Evolutionary conservation across 2,113 vertebrate genomes (phyloP).

Genomic region (Ahaetulla prasina): DNA sequence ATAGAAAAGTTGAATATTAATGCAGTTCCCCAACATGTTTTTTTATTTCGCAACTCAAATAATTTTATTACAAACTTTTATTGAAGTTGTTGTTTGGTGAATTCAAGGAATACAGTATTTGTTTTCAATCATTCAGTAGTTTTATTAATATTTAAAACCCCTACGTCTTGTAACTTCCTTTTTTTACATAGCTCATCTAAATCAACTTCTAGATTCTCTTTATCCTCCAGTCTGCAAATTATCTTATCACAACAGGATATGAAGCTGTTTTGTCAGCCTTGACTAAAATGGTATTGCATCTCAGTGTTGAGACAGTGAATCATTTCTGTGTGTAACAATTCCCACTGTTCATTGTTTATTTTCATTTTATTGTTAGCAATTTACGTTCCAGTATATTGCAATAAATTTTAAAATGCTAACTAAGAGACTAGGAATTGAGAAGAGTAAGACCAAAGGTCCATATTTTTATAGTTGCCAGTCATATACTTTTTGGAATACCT

Average conservation of each 20-base stretch:
- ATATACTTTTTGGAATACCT: not conserved
- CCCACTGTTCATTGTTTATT: not conserved
- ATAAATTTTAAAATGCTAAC: not conserved
- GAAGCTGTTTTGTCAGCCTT: not conserved
- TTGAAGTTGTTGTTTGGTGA: not conserved
- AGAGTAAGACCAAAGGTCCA: not conserved
- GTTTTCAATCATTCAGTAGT: not conserved
- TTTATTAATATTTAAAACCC: not conserved
- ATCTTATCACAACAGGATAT: not conserved
- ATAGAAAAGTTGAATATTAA: not conserved
- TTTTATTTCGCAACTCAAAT: not conserved
- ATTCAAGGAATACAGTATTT: not conserved
- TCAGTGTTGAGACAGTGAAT: not conserved
- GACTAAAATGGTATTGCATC: not conserved
- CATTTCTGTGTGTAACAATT: not conserved
- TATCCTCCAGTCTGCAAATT: not conserved
- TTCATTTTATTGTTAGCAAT: conserved; percentile 17
- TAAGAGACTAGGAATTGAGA: not conserved
- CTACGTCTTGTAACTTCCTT: not conserved
- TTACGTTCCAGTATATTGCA: not conserved
- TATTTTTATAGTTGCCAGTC: not conserved
- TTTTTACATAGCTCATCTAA: not conserved
- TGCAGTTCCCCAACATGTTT: not conserved
- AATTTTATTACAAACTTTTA: not conserved
- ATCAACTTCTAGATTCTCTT: not conserved